Evolutionary conservation across 2,113 vertebrate genomes (phyloP).

Genomic region (Helogale parvula): DNA sequence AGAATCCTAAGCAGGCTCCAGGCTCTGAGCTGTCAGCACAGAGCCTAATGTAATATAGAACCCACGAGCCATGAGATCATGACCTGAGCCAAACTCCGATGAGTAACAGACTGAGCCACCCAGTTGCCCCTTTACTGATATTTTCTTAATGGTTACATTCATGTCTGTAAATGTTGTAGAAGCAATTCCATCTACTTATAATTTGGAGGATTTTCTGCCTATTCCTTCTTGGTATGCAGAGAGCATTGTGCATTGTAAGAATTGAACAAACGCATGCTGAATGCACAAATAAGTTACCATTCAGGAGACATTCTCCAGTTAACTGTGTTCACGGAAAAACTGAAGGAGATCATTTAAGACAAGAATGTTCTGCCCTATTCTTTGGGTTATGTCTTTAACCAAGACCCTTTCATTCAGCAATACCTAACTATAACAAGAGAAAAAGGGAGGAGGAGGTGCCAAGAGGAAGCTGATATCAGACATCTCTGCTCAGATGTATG

Average conservation of each 20-base stretch:
- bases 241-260: background rate
- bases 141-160: background rate
- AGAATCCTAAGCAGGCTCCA: too few relatives aligned
- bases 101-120: too few relatives aligned
- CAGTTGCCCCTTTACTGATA: background rate
- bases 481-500: background rate
- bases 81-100: too few relatives aligned
- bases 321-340: background rate
- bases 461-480: too few relatives aligned
- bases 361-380: background rate
- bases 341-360: background rate
- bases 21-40: too few relatives aligned
- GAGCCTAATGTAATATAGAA: too few relatives aligned
- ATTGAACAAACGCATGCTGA: background rate
- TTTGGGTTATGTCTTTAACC: background rate
- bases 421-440: background rate
- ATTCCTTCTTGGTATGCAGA: background rate
- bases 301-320: background rate
- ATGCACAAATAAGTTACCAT: background rate
- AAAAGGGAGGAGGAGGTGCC: background rate
- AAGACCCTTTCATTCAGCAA: background rate
- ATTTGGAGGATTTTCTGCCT: background rate
- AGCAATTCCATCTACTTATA: background rate
- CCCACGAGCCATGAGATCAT: too few relatives aligned
- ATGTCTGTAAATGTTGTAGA: background rate